Evolutionary conservation across 2,888 invertebrate species (phyloP).

Genomic region (Euplagia quadripunctaria): DNA sequence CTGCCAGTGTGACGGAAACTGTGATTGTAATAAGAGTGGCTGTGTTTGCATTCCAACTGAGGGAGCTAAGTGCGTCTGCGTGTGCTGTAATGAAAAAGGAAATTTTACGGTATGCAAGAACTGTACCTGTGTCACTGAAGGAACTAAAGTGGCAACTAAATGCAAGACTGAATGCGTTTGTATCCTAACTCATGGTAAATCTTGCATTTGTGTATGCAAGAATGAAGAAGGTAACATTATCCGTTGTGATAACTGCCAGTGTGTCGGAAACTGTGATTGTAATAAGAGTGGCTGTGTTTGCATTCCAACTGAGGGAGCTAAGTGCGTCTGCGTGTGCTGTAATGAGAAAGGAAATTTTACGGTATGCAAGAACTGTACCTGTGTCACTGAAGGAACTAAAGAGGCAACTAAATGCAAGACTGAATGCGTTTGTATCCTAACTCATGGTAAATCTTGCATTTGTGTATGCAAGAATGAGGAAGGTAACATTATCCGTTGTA

Average conservation of each 20-base stretch:
- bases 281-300: conserved; percentile 13
- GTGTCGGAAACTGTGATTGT: background rate
- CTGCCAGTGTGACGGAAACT: conserved; percentile 51
- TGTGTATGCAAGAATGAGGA: conserved; percentile 53
- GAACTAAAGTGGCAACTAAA: background rate
- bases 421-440: conserved; percentile 34
- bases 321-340: conserved; percentile 43
- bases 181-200: conserved; percentile 49
- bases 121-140: conserved; percentile 29
- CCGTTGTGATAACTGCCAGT: conserved; percentile 53
- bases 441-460: conserved; percentile 51
- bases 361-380: conserved; percentile 6
- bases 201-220: conserved; percentile 50
- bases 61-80: conserved; percentile 28
- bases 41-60: conserved; percentile 59
- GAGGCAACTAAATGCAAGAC: background rate
- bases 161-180: conserved; percentile 42
- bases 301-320: background rate
- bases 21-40: conserved; percentile 52
- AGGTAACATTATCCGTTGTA: conserved; percentile 25
- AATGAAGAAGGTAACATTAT: conserved; percentile 40
- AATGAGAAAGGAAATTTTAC: conserved; percentile 1
- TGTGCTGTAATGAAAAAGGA: conserved; percentile 30
- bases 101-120: conserved; percentile 29
- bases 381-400: background rate